phyloP scores from a whole-genome alignment of 2,113 vertebrate genomes.

The Ancistrus triradiatus region DNA sequence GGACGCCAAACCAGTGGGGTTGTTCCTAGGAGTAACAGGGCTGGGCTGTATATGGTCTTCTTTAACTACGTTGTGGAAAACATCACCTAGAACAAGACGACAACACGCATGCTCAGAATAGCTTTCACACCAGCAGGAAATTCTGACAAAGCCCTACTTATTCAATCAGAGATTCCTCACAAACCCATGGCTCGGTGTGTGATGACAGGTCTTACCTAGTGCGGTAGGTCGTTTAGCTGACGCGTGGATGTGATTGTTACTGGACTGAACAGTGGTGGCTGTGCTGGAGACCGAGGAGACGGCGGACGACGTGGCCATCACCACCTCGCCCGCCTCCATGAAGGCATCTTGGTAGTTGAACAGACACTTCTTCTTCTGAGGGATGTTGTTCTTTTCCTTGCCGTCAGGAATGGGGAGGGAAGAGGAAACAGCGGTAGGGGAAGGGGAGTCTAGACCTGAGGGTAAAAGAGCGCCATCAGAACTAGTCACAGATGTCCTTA shows the following conservation, averaged over 20 bases:
- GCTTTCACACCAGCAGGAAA: too few species aligned
- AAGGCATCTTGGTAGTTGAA: constrained; percentile 98
- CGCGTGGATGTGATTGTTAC: constrained; percentile 89
- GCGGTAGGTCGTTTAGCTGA: constrained; percentile 87
- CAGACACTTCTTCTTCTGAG: constrained; percentile 91
- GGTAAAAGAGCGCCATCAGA: too few species aligned
- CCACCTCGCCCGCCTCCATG: constrained; percentile 89
- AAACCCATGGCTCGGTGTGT: background rate
- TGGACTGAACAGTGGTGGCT: constrained; percentile 94
- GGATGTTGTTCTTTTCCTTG: constrained; percentile 85
- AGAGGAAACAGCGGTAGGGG: constrained; percentile 56
- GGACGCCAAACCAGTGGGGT: constrained; percentile 77
- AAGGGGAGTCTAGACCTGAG: constrained; percentile 67
- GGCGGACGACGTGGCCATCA: constrained; percentile 92
- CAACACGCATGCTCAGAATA: background rate
- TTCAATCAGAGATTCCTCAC: too few species aligned
- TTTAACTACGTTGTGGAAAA: constrained; percentile 88
- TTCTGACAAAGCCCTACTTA: too few species aligned
- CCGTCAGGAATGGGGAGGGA: constrained; percentile 69
- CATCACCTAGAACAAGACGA: constrained; percentile 73
- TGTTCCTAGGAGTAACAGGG: constrained; percentile 77
- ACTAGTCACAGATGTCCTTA: too few species aligned
- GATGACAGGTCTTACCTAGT: constrained; percentile 66
- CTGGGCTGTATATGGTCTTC: constrained; percentile 83
- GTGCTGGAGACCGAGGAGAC: constrained; percentile 92